Evolutionary conservation across 2,797 vertebrate species (phyloP).

Genomic region (Tangara arthus): DNA sequence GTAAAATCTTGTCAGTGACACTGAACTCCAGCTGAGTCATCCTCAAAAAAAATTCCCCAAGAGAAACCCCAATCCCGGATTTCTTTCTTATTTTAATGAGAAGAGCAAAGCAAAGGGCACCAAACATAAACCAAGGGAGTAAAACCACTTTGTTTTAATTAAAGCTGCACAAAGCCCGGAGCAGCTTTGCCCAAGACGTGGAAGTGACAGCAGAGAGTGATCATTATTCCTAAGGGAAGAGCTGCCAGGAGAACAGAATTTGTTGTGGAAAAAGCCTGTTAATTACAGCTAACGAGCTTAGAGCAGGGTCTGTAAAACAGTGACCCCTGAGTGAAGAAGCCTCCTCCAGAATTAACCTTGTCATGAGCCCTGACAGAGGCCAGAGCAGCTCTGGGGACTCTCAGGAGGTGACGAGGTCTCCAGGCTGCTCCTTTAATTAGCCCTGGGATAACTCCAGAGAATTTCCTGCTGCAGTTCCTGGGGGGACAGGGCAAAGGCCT

Average conservation of each 20-base stretch:
- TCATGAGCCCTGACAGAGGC: constrained; percentile 49
- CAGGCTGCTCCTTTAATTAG: constrained; percentile 46
- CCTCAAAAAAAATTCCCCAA: not conserved
- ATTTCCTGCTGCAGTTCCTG: constrained; percentile 33
- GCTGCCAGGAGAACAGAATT: not conserved
- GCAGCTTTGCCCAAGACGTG: not conserved
- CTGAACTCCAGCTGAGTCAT: not conserved
- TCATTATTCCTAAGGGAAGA: not conserved
- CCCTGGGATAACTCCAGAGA: not conserved
- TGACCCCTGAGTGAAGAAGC: constrained; percentile 3
- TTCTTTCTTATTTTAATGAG: not conserved
- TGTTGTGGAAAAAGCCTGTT: not conserved
- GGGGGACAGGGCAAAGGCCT: constrained; percentile 30
- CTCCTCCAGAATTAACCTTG: constrained; percentile 9
- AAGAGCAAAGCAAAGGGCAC: not conserved
- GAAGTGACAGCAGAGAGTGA: not conserved
- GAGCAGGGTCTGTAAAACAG: not conserved
- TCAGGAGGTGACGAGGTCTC: not conserved
- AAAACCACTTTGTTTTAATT: constrained; percentile 2
- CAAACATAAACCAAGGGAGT: not conserved
- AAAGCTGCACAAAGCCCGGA: not conserved
- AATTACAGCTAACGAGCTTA: constrained; percentile 22
- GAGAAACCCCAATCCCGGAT: not conserved
- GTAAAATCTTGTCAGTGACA: not conserved
- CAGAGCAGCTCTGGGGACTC: constrained; percentile 33